Base-by-base conservation (phyloP, 2,797 vertebrate genomes). In the Tragopan temminckii region DNA sequence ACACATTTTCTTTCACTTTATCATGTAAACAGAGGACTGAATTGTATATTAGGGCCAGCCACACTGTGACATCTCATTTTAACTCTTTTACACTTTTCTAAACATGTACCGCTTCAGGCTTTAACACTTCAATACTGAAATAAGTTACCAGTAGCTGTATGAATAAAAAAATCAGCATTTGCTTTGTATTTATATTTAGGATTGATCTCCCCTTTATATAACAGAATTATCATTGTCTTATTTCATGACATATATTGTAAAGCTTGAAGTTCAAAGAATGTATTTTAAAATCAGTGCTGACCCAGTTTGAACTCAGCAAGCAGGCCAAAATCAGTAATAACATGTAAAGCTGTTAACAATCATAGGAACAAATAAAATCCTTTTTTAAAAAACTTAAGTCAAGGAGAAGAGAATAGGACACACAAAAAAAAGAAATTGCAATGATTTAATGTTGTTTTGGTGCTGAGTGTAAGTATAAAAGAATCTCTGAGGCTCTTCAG, bases 401-500 rank as follows among this genome's bases (percentile, higher is more conserved):
- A 78, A 66, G 21, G 50, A 76, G 61, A 87, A 87, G 66, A 77
- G 45, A 89, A 81, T 31, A 70, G 42, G 12, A 48, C 53, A 92
- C 89, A 88, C 13, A 80, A 84, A 93, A 82, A 68, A 67, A 81
- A 9, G 75, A 85, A 67, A 85, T 90, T 42, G 93, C 87, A 91
- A 38, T 83, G 75, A 52, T 71, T 96, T 82, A 72, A 90, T 90
- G 45, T 85, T 95, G 45, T 71, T 90, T 94, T 9, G 1, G 31
- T 85, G 71, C 50, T 66, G 67, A 82, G 63, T 88, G 88, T 91
- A 91, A 94, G 71, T 27, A 94, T 83, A 95, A 96, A 96, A 87
- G 94, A 96, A 90, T 82, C 88, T 93, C 75, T 94, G 85, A 93
- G 71, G 45, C 78, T 93, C 71, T 97, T 94, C 92, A 94, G 57